Base-by-base conservation (phyloP, 2,888 invertebrate genomes). In the Dryobota labecula region DNA sequence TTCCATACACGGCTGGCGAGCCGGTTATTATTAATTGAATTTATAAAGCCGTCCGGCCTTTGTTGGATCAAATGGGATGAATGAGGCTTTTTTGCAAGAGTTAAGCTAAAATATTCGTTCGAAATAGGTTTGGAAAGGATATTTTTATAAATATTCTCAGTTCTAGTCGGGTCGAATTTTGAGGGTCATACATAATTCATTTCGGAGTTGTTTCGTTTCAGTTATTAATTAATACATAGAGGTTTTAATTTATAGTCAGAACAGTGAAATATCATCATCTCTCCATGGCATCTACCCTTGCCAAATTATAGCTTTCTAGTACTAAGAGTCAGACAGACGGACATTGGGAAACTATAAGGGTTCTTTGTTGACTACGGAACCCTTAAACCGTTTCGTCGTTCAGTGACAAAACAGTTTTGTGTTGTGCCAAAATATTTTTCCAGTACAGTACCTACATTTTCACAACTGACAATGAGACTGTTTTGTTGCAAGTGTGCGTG, bases 21-120 rank as follows among this genome's bases (percentile, higher is more conserved):
- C 81, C 82, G 77, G 82, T 81, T 79, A 78, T 78, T 77, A 77
- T 81, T 81, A 79, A 79, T 79, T 81, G 78, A 81, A 79, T 79
- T 72, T 78, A 76, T 81, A 76, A 81, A 78, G 70, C 81, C 58
- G 45, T 47, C 27, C 74, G 51, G 81, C 65, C 71, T 76, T 81
- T 81, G 78, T 80, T 61, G 81, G 81, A 62, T 78, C 70, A 80
- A 76, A 76, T 65, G 51, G 80, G 64, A 76, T 76, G 61, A 80
- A 76, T 65, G 69, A 61, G 45, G 30, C 41, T 80, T 76, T 78
- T 78, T 80, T 76, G 33, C 30, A 62, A 76, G 41, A 78, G 79
- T 54, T 61, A 47, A 80, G 76, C 64, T 51, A 38, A 80, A 75
- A 76, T 78, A 65, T 76, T 80, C 45, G 41, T 27, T 24, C n/a